Base-by-base conservation (phyloP, 2,888 invertebrate genomes). In the Merodon equestris region DNA sequence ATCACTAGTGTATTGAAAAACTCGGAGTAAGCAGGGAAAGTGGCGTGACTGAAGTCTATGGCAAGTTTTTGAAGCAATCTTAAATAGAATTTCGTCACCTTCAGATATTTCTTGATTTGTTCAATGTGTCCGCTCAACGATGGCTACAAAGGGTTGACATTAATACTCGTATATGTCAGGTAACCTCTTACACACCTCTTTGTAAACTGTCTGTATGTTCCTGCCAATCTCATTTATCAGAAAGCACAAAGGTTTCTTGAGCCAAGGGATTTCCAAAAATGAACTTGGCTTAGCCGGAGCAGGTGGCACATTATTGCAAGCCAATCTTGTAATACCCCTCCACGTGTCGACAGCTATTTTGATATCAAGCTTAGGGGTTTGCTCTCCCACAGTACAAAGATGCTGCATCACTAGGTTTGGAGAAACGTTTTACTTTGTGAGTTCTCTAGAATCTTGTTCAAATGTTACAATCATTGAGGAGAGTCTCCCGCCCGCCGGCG, bases 1-100 rank as follows among this genome's bases (percentile, higher is more conserved):
- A 77, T 5, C n/a, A 17, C 51, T 0, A 58, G 9, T 60, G 68
- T 14, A 53, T 57, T 54, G 4, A 83, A 50, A 1, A 85, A 60
- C 0, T 81, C 76, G 10, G 82, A 67, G 18, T 74, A 61, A 56
- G 82, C 67, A 9, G 50, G 63, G 54, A 82, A 81, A 1, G 68
- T 27, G 0, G 91, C 0, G 89, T 90, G 83, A 83, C 48, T 44
- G 9, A 82, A 77, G 15, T 77, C 73, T 0, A 45, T 58, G 1
- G 56, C 50, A 0, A 85, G 70, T 3, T 83, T 83, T 10, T 81
- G 72, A 5, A 86, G 44, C 66, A 86, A 82, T 57, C 76, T 81
- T 36, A 86, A 34, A 64, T 85, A 85, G 7, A 82, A 83, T 27
- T 82, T 83, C 0, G 83, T 72, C 0, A 85, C 57, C 44, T 83